Evolutionary conservation across 92 coral and sea anemone species (phyloP).

Genomic region (Umimayanthus kanabou): DNA sequence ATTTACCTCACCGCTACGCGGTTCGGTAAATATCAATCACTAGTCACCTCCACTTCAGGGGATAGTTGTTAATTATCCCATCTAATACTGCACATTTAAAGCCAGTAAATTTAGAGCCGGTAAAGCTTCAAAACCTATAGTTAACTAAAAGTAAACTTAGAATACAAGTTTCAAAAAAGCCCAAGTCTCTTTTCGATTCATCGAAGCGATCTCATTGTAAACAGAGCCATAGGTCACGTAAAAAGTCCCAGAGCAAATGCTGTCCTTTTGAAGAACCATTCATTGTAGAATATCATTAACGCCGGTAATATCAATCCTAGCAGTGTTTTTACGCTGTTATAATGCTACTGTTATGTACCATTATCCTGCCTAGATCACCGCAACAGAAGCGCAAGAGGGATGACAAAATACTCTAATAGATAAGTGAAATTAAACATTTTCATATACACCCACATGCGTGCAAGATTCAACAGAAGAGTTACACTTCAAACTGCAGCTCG

Average conservation of each 20-base stretch:
- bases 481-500: constrained; percentile 26
- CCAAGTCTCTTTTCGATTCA: background rate
- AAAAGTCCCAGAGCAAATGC: background rate
- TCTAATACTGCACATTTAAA: no score
- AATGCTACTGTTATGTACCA: background rate
- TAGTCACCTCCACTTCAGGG: no score
- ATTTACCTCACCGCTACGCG: no score
- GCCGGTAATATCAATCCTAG: background rate
- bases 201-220: background rate
- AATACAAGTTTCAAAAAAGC: no score
- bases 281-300: background rate
- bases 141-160: no score
- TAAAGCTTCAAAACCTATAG: no score
- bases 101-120: no score
- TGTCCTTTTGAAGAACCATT: background rate
- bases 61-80: no score
- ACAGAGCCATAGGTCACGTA: background rate
- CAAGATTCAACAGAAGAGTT: constrained; percentile 11
- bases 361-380: background rate
- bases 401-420: no score
- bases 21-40: no score
- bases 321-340: background rate
- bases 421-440: background rate
- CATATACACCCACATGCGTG: background rate
- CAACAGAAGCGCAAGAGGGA: background rate